Conservation (phyloP, 2,888 invertebrate species). For the Dione vanillae region DNA sequence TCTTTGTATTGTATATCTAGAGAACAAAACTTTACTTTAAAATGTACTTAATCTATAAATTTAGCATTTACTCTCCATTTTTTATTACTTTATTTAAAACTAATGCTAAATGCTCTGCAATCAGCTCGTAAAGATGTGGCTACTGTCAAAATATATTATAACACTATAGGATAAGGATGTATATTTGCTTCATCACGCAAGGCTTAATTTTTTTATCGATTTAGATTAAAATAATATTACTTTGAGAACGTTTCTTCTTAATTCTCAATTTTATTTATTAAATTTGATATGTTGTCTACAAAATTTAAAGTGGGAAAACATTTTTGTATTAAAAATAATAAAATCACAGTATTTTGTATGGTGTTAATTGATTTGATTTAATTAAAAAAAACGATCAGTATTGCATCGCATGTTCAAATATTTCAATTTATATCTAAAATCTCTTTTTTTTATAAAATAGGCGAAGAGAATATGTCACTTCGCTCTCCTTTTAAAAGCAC, state of each 20-base stretch:
- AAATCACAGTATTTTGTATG: not conserved
- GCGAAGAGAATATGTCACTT: not conserved
- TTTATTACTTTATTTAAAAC: not conserved
- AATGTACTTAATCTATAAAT: no score
- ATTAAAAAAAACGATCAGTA: not conserved
- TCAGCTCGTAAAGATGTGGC: slow-evolving; percentile 21
- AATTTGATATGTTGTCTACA: no score
- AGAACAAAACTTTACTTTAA: no score
- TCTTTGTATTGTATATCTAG: no score
- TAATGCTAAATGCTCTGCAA: not conserved
- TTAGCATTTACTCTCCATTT: not conserved
- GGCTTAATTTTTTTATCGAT: no score
- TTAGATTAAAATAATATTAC: no score
- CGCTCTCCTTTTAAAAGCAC: slow-evolving; percentile 1
- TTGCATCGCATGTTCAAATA: no score
- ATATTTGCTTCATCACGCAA: slow-evolving; percentile 10
- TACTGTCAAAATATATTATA: slow-evolving; percentile 15
- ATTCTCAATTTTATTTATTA: no score
- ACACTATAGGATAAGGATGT: slow-evolving; percentile 7
- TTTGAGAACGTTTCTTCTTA: no score
- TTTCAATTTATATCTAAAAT: no score
- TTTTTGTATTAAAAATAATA: not conserved
- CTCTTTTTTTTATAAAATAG: no score
- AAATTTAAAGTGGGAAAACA: no score
- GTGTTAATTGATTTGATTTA: not conserved